Base-by-base conservation (phyloP, 2,113 vertebrate species). In the Seriola rivoliana region DNA sequence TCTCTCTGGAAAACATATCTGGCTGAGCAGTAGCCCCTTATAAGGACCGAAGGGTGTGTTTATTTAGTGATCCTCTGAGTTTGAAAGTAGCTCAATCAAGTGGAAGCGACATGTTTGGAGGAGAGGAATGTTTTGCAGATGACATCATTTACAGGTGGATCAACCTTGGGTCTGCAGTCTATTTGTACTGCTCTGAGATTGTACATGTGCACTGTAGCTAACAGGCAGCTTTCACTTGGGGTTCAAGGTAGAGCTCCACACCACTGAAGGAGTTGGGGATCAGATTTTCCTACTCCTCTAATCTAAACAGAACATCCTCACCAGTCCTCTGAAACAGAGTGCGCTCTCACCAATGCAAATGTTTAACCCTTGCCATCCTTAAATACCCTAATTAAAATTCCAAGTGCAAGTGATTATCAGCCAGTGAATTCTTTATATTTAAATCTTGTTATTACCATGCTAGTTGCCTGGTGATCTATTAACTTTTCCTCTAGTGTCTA, bases 141-240 rank as follows among this genome's bases (percentile, higher is more conserved):
- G 79, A 93, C 82, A 80, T 92, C 81, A 93, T 75, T 57, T 82
- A 78, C 92, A 93, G 92, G 89, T 93, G 89, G 84, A 89, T 88
- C 3, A 8, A 25, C 50, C 36, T 13, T 40, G 65, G 13, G 66
- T 38, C 73, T 19, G 62, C 70, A 17, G 78, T 82, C 71, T 88
- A 48, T 85, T 86, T 90, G 84, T 73, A 58, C 68, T 78, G 73
- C 58, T 40, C 60, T 81, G 75, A 75, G 68, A 60, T 29, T 78
- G 62, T 73, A 46, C 69, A 63, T 85, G 54, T 67, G 67, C 36
- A 0, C 50, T 62, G 29, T 52, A 62, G 75, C 76, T 44, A 71
- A 82, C 55, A 65, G 74, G 75, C 78, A 73, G 75, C 75, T 76
- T 89, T 74, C 38, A 23, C 68, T 12, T n/a, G 48, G 78, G 67